Evolutionary conservation across 2,888 invertebrate species (phyloP).

Genomic region (Acheta domesticus): DNA sequence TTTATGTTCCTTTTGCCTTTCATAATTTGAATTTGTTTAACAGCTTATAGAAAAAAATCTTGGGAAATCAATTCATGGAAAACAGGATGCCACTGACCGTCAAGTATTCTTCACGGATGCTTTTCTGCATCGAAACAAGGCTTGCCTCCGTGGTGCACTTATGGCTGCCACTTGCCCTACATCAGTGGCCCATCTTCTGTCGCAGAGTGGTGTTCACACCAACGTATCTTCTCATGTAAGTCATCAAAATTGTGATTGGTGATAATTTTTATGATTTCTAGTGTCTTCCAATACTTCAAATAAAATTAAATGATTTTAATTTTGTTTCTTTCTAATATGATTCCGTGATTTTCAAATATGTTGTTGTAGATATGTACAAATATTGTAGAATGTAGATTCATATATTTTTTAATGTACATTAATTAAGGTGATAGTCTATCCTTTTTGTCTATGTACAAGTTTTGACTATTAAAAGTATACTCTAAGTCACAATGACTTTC

Average conservation of each 20-base stretch:
- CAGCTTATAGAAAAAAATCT: slow-evolving; percentile 68
- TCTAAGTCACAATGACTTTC: background rate
- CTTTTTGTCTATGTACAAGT: too few relatives aligned
- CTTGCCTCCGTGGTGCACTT: slow-evolving; percentile 83
- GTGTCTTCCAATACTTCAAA: too few relatives aligned
- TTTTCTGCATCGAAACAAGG: slow-evolving; percentile 80
- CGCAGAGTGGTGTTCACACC: slow-evolving; percentile 74
- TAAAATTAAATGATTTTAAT: too few relatives aligned
- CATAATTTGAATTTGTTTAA: slow-evolving; percentile 26
- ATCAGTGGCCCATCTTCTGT: slow-evolving; percentile 72
- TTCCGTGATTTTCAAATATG: too few relatives aligned
- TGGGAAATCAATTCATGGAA: slow-evolving; percentile 77
- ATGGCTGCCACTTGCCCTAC: slow-evolving; percentile 81
- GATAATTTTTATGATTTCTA: background rate
- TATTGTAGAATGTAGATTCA: too few relatives aligned
- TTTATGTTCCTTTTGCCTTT: background rate
- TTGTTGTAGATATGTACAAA: too few relatives aligned
- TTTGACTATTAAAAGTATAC: too few relatives aligned
- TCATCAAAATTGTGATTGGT: background rate
- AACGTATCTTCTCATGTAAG: slow-evolving; percentile 75
- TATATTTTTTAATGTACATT: too few relatives aligned
- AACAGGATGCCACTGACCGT: slow-evolving; percentile 77
- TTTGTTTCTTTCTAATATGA: too few relatives aligned
- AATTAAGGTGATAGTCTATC: too few relatives aligned
- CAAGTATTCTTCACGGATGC: slow-evolving; percentile 86